Evolutionary conservation across 2,113 vertebrate species (phyloP).

Genomic region (Malurus cyaneus): DNA sequence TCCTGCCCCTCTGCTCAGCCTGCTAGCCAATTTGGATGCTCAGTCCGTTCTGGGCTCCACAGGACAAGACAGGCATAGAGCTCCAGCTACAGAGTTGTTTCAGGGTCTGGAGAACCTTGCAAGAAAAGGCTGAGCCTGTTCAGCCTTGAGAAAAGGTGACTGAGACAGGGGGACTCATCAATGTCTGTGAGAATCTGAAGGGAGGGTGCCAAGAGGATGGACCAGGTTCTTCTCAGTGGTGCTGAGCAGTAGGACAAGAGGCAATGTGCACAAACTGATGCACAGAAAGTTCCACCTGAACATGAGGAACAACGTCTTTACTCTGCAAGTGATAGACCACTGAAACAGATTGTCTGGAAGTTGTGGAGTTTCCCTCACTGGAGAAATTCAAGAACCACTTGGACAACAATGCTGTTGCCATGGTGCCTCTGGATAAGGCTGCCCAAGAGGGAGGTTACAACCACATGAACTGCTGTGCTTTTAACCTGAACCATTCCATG

Average conservation of each 20-base stretch:
- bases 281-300: neutral
- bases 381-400: neutral
- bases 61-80: too few relatives aligned
- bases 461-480: neutral
- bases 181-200: neutral
- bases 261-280: neutral
- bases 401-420: neutral
- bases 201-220: too few relatives aligned
- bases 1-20: neutral
- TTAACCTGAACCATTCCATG: neutral
- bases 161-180: neutral
- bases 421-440: neutral
- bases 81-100: neutral
- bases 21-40: too few relatives aligned
- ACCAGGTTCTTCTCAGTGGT: neutral
- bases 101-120: neutral
- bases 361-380: too few relatives aligned
- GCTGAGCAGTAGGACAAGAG: neutral
- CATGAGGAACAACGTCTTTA: too few relatives aligned
- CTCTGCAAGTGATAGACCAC: too few relatives aligned
- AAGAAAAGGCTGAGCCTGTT: neutral
- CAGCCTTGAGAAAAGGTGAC: neutral
- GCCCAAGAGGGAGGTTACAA: neutral
- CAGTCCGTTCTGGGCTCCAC: neutral
- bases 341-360: too few relatives aligned